A percentile compares a stretch with the other conserved stretches of the same genome.
These are phyloP conservation scores for Distichodus sexfasciatus DNA, from an alignment of 2,797 vertebrate species.

Conservation along the genomic window DNA sequence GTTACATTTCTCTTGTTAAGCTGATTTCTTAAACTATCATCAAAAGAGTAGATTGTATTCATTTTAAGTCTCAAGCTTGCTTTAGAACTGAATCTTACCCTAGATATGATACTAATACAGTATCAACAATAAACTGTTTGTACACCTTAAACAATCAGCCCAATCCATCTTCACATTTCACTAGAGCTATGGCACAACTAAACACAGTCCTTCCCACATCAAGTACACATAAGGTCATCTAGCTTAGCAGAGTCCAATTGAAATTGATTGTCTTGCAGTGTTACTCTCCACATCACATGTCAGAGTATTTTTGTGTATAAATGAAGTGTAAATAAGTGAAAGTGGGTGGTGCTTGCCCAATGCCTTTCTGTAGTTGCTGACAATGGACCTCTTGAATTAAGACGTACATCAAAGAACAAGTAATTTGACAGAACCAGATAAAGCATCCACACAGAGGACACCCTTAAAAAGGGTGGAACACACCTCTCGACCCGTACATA, in stretches of 20 bases:
- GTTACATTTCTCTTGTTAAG: too few relatives aligned
- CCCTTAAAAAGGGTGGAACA: background rate
- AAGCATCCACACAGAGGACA: background rate
- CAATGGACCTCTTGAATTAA: background rate
- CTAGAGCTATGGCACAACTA: too few relatives aligned
- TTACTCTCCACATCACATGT: background rate
- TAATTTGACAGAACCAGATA: background rate
- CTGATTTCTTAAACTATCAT: too few relatives aligned
- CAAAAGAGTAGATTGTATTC: too few relatives aligned
- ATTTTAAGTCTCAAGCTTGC: too few relatives aligned
- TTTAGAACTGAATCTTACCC: too few relatives aligned
- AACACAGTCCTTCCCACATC: background rate
- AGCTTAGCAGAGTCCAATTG: background rate
- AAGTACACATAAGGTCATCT: background rate
- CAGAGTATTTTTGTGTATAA: too few relatives aligned
- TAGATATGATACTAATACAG: too few relatives aligned
- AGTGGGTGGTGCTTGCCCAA: conserved; percentile 7
- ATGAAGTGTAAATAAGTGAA: conserved; percentile 43
- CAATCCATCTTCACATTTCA: too few relatives aligned
- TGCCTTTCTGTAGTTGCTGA: background rate
- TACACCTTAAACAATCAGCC: too few relatives aligned
- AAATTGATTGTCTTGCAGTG: background rate
- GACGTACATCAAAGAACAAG: background rate
- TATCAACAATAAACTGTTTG: too few relatives aligned
- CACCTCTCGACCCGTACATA: conserved; percentile 1